Evolutionary conservation across 2,797 vertebrate species (phyloP).

Genomic region (Valencia hispanica): DNA sequence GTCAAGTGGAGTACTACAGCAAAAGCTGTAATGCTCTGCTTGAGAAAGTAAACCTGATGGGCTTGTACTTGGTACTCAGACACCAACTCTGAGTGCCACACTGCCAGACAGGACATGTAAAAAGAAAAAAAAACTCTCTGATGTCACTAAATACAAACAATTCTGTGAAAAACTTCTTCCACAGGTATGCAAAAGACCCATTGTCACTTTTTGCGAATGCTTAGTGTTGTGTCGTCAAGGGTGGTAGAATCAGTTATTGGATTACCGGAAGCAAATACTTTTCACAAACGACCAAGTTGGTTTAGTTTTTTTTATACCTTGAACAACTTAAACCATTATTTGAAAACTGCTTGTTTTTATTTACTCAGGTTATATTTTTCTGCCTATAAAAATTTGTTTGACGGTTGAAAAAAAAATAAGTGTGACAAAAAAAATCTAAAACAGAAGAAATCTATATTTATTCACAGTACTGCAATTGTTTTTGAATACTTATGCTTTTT

Average conservation of each 20-base stretch:
- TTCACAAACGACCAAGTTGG: neutral
- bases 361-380: neutral
- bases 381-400: neutral
- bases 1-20: too few relatives aligned
- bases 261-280: neutral
- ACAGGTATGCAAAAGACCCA: neutral
- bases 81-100: too few relatives aligned
- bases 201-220: neutral
- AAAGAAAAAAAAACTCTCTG: neutral
- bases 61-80: too few relatives aligned
- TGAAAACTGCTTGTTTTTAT: neutral
- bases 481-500: slow-evolving; percentile 32
- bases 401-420: neutral
- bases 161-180: neutral
- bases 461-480: slow-evolving; percentile 5
- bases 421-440: too few relatives aligned
- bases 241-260: neutral
- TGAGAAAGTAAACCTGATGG: too few relatives aligned
- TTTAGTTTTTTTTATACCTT: neutral
- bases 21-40: too few relatives aligned
- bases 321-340: neutral
- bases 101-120: too few relatives aligned
- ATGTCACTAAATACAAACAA: neutral
- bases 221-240: neutral
- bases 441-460: too few relatives aligned